phyloP scores from a whole-genome alignment of 2,888 invertebrate genomes.

The Parascotia fuliginaria region DNA sequence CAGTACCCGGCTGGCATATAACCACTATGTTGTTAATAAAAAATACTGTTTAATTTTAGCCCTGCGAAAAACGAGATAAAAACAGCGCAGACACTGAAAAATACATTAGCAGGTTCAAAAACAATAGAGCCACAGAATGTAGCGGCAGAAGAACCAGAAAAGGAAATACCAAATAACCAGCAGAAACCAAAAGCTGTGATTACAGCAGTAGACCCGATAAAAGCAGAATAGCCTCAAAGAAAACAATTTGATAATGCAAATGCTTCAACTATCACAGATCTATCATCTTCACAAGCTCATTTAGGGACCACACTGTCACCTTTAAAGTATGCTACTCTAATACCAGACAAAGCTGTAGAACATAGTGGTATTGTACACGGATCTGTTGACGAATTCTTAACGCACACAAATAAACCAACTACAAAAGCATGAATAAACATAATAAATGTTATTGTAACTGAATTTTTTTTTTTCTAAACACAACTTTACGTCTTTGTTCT shows the following conservation, averaged over 20 bases:
- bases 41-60: conserved; percentile 34
- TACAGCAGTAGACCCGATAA: neutral
- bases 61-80: conserved; percentile 59
- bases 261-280: too few relatives aligned
- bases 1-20: too few relatives aligned
- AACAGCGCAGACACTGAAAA: conserved; percentile 8
- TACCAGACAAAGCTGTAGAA: conserved; percentile 36
- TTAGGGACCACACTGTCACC: neutral
- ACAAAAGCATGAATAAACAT: neutral
- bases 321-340: neutral
- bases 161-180: too few relatives aligned
- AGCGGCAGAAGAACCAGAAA: conserved; percentile 1
- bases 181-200: too few relatives aligned
- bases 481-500: too few relatives aligned
- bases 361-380: conserved; percentile 52
- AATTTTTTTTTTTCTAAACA: neutral
- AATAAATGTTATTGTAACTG: neutral
- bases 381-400: conserved; percentile 20
- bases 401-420: conserved; percentile 1
- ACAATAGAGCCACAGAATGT: conserved; percentile 7
- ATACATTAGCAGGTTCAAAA: conserved; percentile 41
- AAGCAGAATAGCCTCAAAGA: neutral
- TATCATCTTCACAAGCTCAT: too few relatives aligned
- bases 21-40: too few relatives aligned
- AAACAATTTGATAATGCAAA: neutral